A percentile compares a stretch with the other conserved stretches of the same genome.
phyloP scores from a whole-genome alignment of 1,140 invertebrate genomes.

The Acromyrmex echinatior region DNA sequence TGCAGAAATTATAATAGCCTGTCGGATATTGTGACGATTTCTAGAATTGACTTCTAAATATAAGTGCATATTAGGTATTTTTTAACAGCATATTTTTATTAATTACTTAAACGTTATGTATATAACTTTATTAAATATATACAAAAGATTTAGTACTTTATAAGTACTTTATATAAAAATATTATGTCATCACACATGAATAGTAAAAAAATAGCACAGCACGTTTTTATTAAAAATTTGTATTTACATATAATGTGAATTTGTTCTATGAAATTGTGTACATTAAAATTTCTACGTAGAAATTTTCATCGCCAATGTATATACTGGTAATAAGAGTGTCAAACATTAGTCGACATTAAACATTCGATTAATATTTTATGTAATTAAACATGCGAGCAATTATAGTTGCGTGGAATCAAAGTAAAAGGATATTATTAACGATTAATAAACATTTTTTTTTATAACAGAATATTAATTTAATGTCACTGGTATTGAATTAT shows the following conservation, averaged over 20 bases:
- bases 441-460: constrained; percentile 53
- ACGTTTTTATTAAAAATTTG: constrained; percentile 7
- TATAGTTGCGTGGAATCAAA: neutral
- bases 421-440: constrained; percentile 41
- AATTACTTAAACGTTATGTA: neutral
- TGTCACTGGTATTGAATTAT: constrained; percentile 41
- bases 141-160: constrained; percentile 5
- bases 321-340: neutral
- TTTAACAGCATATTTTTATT: neutral
- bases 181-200: neutral
- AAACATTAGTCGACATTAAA: constrained; percentile 30
- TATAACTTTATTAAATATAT: neutral
- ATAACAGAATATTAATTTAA: constrained; percentile 49
- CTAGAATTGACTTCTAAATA: neutral
- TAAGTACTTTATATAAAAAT: constrained; percentile 1
- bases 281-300: constrained; percentile 12
- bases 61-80: neutral
- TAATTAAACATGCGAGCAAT: constrained; percentile 31
- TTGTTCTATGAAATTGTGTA: constrained; percentile 9
- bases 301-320: constrained; percentile 1
- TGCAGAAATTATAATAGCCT: constrained; percentile 42
- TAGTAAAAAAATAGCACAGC: neutral
- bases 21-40: constrained; percentile 37
- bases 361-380: constrained; percentile 42
- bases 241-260: neutral